Percentiles rank a stretch among this genome's conserved stretches.
These are phyloP conservation scores for Drosophila insularis DNA, from an alignment of 1,140 invertebrate genomes.

Conservation along the genomic window DNA sequence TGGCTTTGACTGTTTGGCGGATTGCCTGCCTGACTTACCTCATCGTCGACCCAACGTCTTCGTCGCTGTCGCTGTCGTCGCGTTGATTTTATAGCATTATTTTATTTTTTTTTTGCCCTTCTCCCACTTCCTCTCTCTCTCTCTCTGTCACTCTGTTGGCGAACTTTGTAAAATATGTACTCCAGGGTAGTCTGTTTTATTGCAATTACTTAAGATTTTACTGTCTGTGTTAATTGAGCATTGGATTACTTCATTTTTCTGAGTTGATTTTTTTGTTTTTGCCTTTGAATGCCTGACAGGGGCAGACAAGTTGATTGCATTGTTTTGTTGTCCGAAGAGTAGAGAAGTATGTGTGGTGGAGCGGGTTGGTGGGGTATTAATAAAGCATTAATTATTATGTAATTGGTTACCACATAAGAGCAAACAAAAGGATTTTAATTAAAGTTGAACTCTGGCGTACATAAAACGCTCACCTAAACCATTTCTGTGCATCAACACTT, in stretches of 20 bases:
- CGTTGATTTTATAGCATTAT: slow-evolving; percentile 77
- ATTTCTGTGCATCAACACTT: slow-evolving; percentile 23
- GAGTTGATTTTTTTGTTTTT: slow-evolving; percentile 8
- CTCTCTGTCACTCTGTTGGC: neutral
- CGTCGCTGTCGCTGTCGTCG: slow-evolving; percentile 40
- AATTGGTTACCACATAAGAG: slow-evolving; percentile 52
- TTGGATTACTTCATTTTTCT: slow-evolving; percentile 64
- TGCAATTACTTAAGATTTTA: slow-evolving; percentile 80
- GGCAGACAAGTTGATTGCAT: slow-evolving; percentile 56
- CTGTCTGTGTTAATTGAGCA: slow-evolving; percentile 75
- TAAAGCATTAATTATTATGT: slow-evolving; percentile 78
- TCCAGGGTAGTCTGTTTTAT: slow-evolving; percentile 76
- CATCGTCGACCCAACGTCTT: slow-evolving; percentile 39
- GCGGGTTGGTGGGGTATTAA: slow-evolving; percentile 45
- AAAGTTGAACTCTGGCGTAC: slow-evolving; percentile 48
- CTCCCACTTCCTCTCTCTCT: neutral
- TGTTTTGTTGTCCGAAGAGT: slow-evolving; percentile 32
- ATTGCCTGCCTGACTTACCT: slow-evolving; percentile 59
- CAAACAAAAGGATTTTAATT: slow-evolving; percentile 73
- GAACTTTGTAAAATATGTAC: slow-evolving; percentile 78
- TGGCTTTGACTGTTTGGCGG: slow-evolving; percentile 29
- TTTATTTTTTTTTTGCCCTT: slow-evolving; percentile 40
- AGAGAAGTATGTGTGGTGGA: too few relatives aligned
- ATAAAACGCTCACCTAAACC: neutral
- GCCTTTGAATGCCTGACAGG: neutral